phyloP scores from a whole-genome alignment of 2,888 invertebrate genomes.

The Rhingia rostrata region DNA sequence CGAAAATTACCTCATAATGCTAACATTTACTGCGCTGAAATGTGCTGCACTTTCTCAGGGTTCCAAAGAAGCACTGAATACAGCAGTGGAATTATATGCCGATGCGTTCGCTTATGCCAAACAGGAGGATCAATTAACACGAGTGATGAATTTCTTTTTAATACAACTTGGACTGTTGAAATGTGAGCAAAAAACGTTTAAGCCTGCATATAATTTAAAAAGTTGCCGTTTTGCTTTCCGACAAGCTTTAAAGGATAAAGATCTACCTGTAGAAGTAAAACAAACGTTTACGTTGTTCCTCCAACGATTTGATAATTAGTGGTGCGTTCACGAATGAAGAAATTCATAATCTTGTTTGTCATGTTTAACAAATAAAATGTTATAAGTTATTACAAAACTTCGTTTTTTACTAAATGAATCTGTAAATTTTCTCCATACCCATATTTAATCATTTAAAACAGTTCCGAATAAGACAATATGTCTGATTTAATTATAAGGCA shows the following conservation, averaged over 20 bases:
- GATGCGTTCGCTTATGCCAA: slow-evolving; percentile 81
- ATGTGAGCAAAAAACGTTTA: slow-evolving; percentile 80
- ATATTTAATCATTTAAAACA: no score
- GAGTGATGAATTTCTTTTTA: slow-evolving; percentile 81
- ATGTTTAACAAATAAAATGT: slow-evolving; percentile 46
- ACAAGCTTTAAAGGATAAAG: slow-evolving; percentile 78
- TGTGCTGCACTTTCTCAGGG: slow-evolving; percentile 80
- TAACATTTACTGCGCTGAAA: slow-evolving; percentile 82
- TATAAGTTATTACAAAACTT: slow-evolving; percentile 21
- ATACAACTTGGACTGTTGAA: slow-evolving; percentile 81
- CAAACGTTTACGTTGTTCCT: slow-evolving; percentile 80
- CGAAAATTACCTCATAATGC: slow-evolving; percentile 80
- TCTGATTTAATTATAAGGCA: no score
- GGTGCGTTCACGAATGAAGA: not conserved
- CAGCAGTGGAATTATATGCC: slow-evolving; percentile 79
- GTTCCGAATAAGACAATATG: no score
- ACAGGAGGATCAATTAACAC: slow-evolving; percentile 80
- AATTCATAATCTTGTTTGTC: slow-evolving; percentile 12
- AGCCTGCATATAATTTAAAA: slow-evolving; percentile 79
- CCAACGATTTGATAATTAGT: slow-evolving; percentile 77
- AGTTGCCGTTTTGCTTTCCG: slow-evolving; percentile 81
- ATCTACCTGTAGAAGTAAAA: slow-evolving; percentile 80
- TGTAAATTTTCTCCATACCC: no score
- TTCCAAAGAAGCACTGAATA: slow-evolving; percentile 79
- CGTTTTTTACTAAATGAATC: no score